Percentiles rank a stretch among this genome's conserved stretches.
These are phyloP conservation scores for Aphodius granarius DNA, from an alignment of 2,888 invertebrate species.

Conservation along the genomic window DNA sequence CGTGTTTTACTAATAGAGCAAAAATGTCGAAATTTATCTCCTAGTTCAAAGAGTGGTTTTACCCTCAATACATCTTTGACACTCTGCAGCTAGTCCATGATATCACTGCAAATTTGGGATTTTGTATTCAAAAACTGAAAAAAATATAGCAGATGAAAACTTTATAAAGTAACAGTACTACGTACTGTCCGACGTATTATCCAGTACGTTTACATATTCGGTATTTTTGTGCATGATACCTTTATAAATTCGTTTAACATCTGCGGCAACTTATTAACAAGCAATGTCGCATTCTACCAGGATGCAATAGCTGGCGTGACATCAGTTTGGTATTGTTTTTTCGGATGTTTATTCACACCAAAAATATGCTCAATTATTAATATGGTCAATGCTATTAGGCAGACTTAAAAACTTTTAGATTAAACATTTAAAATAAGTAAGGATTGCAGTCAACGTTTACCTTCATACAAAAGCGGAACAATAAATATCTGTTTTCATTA, in stretches of 20 bases:
- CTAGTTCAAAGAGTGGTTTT: neutral
- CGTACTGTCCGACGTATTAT: no score
- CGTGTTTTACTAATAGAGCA: slow-evolving; percentile 27
- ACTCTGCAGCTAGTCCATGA: slow-evolving; percentile 27
- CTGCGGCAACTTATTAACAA: neutral
- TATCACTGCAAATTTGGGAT: slow-evolving; percentile 27
- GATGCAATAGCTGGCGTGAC: no score
- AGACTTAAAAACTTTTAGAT: neutral
- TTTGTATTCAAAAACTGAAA: slow-evolving; percentile 28
- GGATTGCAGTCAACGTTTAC: neutral
- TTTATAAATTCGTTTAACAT: neutral
- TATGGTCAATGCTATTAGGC: neutral
- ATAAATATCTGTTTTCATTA: neutral
- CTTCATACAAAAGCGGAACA: neutral
- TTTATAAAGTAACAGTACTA: slow-evolving; percentile 10
- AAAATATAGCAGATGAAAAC: slow-evolving; percentile 4
- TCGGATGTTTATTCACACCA: neutral
- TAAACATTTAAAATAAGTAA: neutral
- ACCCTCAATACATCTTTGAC: neutral
- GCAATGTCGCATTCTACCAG: neutral
- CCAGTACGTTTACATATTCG: no score
- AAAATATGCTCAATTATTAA: neutral
- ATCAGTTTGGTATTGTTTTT: neutral
- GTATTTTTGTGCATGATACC: no score
- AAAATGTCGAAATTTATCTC: neutral